phyloP scores from a whole-genome alignment of 1,140 invertebrate genomes.

The Pachypeltis micranthus region DNA sequence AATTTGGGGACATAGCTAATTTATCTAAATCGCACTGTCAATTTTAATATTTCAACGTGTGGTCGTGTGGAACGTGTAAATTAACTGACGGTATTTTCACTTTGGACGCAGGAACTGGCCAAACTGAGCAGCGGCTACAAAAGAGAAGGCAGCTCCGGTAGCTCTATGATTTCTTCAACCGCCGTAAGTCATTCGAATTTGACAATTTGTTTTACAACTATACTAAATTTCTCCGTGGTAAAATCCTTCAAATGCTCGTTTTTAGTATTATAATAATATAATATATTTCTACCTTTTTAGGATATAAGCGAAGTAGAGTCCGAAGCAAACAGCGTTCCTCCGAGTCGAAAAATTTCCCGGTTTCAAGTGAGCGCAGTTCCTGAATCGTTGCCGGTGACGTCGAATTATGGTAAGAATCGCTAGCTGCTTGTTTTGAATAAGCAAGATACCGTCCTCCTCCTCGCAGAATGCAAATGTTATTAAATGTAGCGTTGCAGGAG shows the following conservation, averaged over 20 bases:
- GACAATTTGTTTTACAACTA: neutral
- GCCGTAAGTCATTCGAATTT: neutral
- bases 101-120: slow-evolving; percentile 14
- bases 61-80: too few relatives aligned
- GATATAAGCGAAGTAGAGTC: slow-evolving; percentile 9
- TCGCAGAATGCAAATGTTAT: too few relatives aligned
- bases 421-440: too few relatives aligned
- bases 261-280: neutral
- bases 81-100: too few relatives aligned
- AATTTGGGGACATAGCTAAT: too few relatives aligned
- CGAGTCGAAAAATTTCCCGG: slow-evolving; percentile 32
- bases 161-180: neutral
- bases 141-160: neutral
- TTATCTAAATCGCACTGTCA: too few relatives aligned
- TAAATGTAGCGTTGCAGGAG: too few relatives aligned
- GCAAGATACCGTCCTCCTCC: too few relatives aligned
- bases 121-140: slow-evolving; percentile 13
- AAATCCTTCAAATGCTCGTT: neutral
- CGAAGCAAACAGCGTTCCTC: slow-evolving; percentile 18
- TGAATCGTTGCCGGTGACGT: slow-evolving; percentile 22
- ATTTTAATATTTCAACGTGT: too few relatives aligned
- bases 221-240: neutral
- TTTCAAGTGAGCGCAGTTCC: slow-evolving; percentile 33
- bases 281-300: neutral
- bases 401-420: too few relatives aligned